These are phyloP conservation scores for Centropus unirufus DNA, from an alignment of 2,113 vertebrate genomes.

Conservation along the genomic window DNA sequence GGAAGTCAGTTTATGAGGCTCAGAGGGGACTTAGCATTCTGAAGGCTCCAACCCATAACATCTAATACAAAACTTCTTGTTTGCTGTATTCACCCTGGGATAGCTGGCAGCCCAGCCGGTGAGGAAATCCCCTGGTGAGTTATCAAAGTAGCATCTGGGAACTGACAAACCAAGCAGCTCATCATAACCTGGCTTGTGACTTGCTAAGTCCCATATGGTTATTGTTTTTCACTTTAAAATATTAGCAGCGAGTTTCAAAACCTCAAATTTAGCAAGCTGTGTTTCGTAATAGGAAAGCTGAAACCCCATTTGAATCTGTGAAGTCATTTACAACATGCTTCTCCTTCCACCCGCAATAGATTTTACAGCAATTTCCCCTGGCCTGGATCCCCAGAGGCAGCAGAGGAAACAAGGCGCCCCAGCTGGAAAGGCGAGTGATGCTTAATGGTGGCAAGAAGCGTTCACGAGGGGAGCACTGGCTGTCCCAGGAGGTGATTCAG, in stretches of 20 bases:
- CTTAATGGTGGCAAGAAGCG: neutral
- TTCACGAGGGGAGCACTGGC: rapidly evolving
- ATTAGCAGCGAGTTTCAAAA: conserved; percentile 26
- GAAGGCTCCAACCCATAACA: neutral
- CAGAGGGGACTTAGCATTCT: neutral
- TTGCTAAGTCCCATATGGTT: conserved; percentile 23
- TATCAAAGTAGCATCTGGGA: conserved; percentile 32
- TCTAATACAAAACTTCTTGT: neutral
- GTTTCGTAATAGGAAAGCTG: conserved; percentile 3
- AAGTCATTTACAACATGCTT: neutral
- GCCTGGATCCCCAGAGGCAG: neutral
- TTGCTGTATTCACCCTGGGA: neutral
- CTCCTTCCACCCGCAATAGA: neutral
- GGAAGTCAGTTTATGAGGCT: neutral
- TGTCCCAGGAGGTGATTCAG: neutral
- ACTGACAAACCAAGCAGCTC: neutral
- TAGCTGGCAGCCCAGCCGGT: neutral
- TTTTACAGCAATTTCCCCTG: neutral
- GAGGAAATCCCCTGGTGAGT: conserved; percentile 32
- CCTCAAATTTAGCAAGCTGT: neutral
- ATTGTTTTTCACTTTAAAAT: conserved; percentile 42
- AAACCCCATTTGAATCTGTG: neutral
- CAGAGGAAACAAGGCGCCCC: neutral
- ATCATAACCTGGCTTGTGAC: conserved; percentile 14
- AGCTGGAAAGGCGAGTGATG: neutral